These are phyloP conservation scores for Choloepus didactylus DNA, from an alignment of 2,797 vertebrate genomes.

Conservation along the genomic window DNA sequence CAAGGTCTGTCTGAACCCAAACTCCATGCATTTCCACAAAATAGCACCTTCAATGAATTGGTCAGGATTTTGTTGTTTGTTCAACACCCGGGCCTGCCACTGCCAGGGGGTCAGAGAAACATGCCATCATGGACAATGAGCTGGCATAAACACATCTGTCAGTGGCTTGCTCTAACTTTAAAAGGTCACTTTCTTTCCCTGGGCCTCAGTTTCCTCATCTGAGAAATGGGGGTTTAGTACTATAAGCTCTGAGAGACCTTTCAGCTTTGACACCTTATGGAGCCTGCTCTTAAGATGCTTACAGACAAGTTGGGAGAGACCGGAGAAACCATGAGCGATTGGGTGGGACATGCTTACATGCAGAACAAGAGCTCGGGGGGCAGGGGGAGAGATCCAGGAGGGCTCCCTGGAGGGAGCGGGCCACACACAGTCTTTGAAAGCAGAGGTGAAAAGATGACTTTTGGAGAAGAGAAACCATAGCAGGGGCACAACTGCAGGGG, in stretches of 20 bases:
- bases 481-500: neutral
- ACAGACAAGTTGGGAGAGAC: neutral
- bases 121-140: accelerated
- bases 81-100: neutral
- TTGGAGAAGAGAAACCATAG: neutral
- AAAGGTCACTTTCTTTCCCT: neutral
- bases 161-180: neutral
- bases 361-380: neutral
- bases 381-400: neutral
- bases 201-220: neutral
- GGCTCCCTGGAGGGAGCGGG: slow-evolving; percentile 11
- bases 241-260: neutral
- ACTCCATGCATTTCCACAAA: neutral
- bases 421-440: neutral
- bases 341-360: neutral
- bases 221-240: neutral
- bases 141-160: neutral
- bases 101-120: neutral
- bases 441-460: neutral
- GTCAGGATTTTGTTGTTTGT: neutral
- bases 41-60: neutral
- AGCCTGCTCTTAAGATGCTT: neutral
- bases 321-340: neutral
- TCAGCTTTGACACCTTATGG: neutral
- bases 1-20: neutral